A percentile compares a stretch with the other conserved stretches of the same genome.
Evolutionary conservation across 2,797 vertebrate species (phyloP).

Genomic region (Leptoclinus maculatus): DNA sequence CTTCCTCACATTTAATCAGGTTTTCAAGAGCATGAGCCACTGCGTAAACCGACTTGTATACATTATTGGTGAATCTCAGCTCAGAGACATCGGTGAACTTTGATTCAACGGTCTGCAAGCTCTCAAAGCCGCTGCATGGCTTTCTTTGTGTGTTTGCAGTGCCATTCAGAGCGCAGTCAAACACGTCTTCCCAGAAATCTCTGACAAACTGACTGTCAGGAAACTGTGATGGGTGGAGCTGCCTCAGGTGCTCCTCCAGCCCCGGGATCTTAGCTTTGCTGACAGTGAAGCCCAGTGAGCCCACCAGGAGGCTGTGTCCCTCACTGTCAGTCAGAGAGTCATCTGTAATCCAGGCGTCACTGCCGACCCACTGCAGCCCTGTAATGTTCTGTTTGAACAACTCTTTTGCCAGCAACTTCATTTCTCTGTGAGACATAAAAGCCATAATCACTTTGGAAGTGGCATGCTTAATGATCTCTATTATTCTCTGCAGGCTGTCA

Average conservation of each 20-base stretch:
- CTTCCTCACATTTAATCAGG: constrained; percentile 76
- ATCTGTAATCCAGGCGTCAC: constrained; percentile 86
- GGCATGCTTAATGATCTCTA: constrained; percentile 71
- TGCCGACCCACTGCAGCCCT: constrained; percentile 84
- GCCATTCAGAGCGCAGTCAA: constrained; percentile 75
- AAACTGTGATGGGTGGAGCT: constrained; percentile 79
- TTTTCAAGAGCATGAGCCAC: constrained; percentile 84
- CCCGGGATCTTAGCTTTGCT: constrained; percentile 76
- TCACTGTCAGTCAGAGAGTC: constrained; percentile 73
- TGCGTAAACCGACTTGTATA: constrained; percentile 87
- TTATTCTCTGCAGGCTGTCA: constrained; percentile 67
- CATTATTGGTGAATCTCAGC: constrained; percentile 85
- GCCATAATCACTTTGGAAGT: constrained; percentile 83
- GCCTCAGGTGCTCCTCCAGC: constrained; percentile 74
- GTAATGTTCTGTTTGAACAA: constrained; percentile 78
- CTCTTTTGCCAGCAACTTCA: constrained; percentile 78
- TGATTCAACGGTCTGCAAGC: constrained; percentile 79
- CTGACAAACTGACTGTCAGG: constrained; percentile 78
- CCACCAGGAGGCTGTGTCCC: constrained; percentile 72
- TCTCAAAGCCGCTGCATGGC: constrained; percentile 82
- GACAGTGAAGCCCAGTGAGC: constrained; percentile 81
- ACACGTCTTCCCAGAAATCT: constrained; percentile 83
- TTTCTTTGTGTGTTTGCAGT: constrained; percentile 29
- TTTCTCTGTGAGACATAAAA: constrained; percentile 83
- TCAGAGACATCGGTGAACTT: constrained; percentile 85